Conservation (phyloP, 2,113 vertebrate species). For the Gambusia holbrooki region DNA sequence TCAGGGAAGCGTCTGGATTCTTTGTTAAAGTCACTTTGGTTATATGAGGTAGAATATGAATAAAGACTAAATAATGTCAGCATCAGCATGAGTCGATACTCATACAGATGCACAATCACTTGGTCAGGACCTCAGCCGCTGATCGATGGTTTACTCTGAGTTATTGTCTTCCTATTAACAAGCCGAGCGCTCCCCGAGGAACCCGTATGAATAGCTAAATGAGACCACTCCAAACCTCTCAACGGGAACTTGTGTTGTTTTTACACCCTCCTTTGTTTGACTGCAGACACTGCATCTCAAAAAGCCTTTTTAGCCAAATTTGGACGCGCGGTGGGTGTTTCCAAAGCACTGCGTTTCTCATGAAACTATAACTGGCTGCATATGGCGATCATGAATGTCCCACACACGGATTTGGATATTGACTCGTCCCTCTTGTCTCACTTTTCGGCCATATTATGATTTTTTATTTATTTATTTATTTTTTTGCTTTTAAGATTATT, state of each 20-base stretch:
- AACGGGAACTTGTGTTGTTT: constrained; percentile 70
- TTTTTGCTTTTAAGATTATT: constrained; percentile 60
- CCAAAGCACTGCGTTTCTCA: constrained; percentile 64
- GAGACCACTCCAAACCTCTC: constrained; percentile 71
- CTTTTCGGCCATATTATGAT: constrained; percentile 52
- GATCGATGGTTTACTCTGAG: constrained; percentile 78
- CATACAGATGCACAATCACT: constrained; percentile 73
- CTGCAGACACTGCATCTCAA: constrained; percentile 58
- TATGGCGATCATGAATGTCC: constrained; percentile 64
- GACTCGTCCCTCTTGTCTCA: constrained; percentile 54
- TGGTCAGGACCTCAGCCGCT: constrained; percentile 61
- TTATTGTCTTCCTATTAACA: constrained; percentile 79
- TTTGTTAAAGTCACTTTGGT: constrained; percentile 66
- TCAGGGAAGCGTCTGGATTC: constrained; percentile 48
- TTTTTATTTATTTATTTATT: constrained; percentile 7
- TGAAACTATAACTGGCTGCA: constrained; percentile 69
- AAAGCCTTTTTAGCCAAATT: constrained; percentile 72
- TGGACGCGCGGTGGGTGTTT: constrained; percentile 73
- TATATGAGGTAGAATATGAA: constrained; percentile 72
- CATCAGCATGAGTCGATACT: constrained; percentile 76
- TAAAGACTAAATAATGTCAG: constrained; percentile 79
- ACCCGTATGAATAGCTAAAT: constrained; percentile 74
- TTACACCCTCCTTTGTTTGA: constrained; percentile 70
- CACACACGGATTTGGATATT: constrained; percentile 64
- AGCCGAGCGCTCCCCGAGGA: constrained; percentile 72